Base-by-base conservation (phyloP, 2,797 vertebrate species). In the Chrysolophus pictus region DNA sequence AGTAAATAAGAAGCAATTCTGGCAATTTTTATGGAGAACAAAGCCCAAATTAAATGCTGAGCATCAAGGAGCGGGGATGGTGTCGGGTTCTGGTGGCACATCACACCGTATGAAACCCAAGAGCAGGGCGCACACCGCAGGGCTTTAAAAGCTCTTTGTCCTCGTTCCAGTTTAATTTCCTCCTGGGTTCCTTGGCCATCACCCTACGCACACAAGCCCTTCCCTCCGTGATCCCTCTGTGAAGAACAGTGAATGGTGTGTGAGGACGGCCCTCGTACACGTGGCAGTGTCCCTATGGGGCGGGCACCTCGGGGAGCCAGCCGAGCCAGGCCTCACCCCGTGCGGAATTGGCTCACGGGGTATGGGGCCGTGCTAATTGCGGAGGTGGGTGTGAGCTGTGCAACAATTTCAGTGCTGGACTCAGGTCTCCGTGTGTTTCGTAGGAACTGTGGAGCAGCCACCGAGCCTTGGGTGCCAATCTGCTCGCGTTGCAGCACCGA, bases 131-230 rank as follows among this genome's bases (percentile, higher is more conserved):
- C 2, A 12, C 72, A 74, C 21, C 51, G 5, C 5, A 2, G 56
- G 33, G 73, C 80, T 93, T 84, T 81, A 77, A 68, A 77, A 92
- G 82, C 83, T 93, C 87, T 91, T 93, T 92, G 90, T 95, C 93
- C 87, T 26, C 2, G n/a, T 91, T 96, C 87, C 93, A 84, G 91
- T 95, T 93, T 88, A 88, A 79, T 94, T 96, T 96, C 96, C 91
- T 96, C 80, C 86, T 70, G 70, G 49, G 49, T 55, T 31, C 37
- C 37, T 41, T 41, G 69, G 49, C 49, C 28, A 23, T 71, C 49
- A 2, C 63, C 51, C 67, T 71, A 46, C 59, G 59, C 59, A 29
- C 56, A 33, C 55, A 91, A 41, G 84, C 67, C 70, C 80, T 59
- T 86, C 90, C 77, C 88, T 90, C 72, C 63, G 65, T 59, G 93